Percentiles rank a stretch among this genome's conserved stretches.
phyloP scores from a whole-genome alignment of 2,888 invertebrate genomes.

The Arctia plantaginis region DNA sequence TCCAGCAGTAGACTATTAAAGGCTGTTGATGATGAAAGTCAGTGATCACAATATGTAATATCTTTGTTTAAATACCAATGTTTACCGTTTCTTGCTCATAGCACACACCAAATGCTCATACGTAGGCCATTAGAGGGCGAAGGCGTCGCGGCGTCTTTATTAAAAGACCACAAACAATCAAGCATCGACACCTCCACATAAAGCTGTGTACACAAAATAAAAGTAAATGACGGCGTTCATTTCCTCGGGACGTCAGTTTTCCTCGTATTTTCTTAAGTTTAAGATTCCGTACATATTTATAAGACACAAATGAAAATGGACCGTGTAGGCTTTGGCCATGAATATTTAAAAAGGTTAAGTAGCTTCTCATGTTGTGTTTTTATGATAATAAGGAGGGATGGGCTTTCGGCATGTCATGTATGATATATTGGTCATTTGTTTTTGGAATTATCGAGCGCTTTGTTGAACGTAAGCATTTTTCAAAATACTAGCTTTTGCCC shows the following conservation, averaged over 20 bases:
- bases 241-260: conserved; percentile 15
- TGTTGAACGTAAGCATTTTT: background rate
- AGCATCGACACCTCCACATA: conserved; percentile 31
- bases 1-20: no score
- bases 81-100: conserved; percentile 26
- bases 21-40: no score
- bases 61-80: conserved; percentile 20
- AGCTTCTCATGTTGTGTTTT: conserved; percentile 45
- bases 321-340: conserved; percentile 50
- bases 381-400: conserved; percentile 44
- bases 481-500: background rate
- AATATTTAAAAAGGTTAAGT: conserved; percentile 56
- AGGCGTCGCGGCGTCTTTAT: conserved; percentile 41
- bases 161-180: conserved; percentile 41
- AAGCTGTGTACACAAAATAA: conserved; percentile 34
- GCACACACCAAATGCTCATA: conserved; percentile 23
- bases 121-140: conserved; percentile 31
- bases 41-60: conserved; percentile 19
- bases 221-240: conserved; percentile 26
- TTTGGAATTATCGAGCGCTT: background rate
- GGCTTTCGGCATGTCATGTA: conserved; percentile 31
- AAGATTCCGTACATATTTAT: conserved; percentile 50
- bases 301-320: conserved; percentile 59
- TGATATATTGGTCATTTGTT: conserved; percentile 35
- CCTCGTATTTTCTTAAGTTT: conserved; percentile 31